These are phyloP conservation scores for Salpingus planirostris DNA, from an alignment of 2,888 invertebrate species.

Conservation along the genomic window DNA sequence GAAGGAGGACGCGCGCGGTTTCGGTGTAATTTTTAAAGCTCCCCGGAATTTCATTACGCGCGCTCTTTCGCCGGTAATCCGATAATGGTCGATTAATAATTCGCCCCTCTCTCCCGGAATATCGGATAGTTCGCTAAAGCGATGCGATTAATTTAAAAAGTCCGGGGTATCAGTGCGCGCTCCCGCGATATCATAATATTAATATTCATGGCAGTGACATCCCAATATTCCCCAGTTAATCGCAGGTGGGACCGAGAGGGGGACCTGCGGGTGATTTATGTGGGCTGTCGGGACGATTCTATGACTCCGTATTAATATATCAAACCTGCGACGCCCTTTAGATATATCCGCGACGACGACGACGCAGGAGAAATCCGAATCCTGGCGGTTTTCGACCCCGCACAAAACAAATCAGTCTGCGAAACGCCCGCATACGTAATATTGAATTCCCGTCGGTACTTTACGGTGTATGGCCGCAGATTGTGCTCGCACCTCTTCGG, in stretches of 20 bases:
- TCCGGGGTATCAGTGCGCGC: slow-evolving; percentile 13
- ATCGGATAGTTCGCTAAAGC: slow-evolving; percentile 9
- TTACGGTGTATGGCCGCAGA: no score
- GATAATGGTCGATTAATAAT: slow-evolving; percentile 13
- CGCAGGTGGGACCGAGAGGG: slow-evolving; percentile 28
- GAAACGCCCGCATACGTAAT: no score
- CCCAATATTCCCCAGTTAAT: slow-evolving; percentile 36
- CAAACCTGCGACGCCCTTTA: slow-evolving; percentile 22
- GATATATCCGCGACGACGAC: slow-evolving; percentile 20
- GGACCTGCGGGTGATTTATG: slow-evolving; percentile 36
- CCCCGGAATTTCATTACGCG: slow-evolving; percentile 9
- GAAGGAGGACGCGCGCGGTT: not conserved
- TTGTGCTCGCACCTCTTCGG: no score
- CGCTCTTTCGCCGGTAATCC: slow-evolving; percentile 8
- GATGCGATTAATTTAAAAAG: slow-evolving; percentile 14
- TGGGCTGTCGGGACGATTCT: slow-evolving; percentile 29
- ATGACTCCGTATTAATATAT: slow-evolving; percentile 34
- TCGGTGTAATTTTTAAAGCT: slow-evolving; percentile 4
- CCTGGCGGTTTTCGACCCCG: no score
- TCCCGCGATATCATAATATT: slow-evolving; percentile 26
- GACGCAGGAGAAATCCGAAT: no score
- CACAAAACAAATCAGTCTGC: no score
- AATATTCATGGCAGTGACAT: slow-evolving; percentile 38
- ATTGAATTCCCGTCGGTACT: no score
- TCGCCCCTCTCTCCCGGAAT: slow-evolving; percentile 4